Evolutionary conservation across 2,113 vertebrate genomes (phyloP).

Genomic region (Carettochelys insculpta): DNA sequence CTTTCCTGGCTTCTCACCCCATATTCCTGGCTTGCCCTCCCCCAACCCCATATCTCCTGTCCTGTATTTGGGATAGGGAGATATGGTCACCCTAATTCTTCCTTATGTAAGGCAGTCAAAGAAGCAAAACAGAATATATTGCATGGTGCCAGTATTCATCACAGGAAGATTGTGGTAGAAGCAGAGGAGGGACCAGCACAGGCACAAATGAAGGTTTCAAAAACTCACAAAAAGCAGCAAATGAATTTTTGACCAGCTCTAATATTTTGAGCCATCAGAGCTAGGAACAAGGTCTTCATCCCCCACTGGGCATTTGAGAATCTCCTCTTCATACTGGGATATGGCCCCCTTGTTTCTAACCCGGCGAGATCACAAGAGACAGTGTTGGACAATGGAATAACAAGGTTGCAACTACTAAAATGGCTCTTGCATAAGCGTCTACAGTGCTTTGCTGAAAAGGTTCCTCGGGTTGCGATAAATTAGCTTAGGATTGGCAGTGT

Average conservation of each 20-base stretch:
- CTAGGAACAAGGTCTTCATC: neutral
- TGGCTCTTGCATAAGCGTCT: neutral
- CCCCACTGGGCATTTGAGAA: neutral
- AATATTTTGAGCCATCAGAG: fast-evolving
- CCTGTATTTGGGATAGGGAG: too few relatives aligned
- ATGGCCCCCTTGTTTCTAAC: neutral
- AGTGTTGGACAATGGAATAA: neutral
- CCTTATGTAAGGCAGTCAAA: fast-evolving
- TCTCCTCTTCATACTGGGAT: neutral
- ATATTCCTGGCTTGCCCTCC: too few relatives aligned
- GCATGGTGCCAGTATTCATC: fast-evolving
- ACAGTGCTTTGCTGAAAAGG: fast-evolving
- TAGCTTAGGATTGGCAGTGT: neutral
- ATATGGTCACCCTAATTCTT: too few relatives aligned
- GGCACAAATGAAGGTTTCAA: fast-evolving
- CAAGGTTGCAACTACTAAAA: neutral
- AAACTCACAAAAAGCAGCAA: neutral
- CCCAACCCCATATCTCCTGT: too few relatives aligned
- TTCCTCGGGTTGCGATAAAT: neutral
- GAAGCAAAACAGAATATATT: fast-evolving
- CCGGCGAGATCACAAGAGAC: fast-evolving
- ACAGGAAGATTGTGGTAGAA: fast-evolving
- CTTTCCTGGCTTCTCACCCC: too few relatives aligned
- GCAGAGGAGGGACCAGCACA: fast-evolving
- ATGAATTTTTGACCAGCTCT: neutral